Evolutionary conservation across 1,140 invertebrate species (phyloP), one percentile per base, ranked within the genome.

Genomic region (Danaus melanippus): DNA sequence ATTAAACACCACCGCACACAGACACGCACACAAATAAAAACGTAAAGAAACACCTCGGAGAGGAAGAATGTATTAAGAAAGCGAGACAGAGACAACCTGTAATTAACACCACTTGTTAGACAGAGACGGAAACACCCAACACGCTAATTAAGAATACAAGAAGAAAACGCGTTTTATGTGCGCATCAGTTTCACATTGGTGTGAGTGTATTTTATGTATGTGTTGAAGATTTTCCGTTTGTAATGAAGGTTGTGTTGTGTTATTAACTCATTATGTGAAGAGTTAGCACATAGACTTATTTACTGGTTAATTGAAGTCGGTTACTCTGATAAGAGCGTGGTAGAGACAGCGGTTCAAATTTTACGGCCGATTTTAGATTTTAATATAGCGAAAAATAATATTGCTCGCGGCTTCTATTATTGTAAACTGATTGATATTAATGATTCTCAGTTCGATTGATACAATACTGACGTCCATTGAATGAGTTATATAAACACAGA

Each of bases 1-100:
- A 86, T 86, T 86, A 86, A 84, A 84, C 80, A 84, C 78, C 79
- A 78, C 72, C 74, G 80, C 82, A 85, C 83, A 84, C 84, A 86
- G 79, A 71, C 76, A 84, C 81, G 74, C 84, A 84, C 84, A 86
- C 84, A 84, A 86, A 86, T 86, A 86, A 86, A 86, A 86, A 84
- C 79, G 70, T 78, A 81, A 86, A 86, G 84, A 86, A 86, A 84
- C 81, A 82, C 81, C 78, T 76, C 74, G 61, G 76, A 86, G 81
- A 86, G 81, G 83, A 86, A 86, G 83, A 86, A 86, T 86, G 84
- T 86, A 86, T 86, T 86, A 86, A 86, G 84, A 86, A 86, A 86
- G 81, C 77, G 76, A 17, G 84, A 86, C 50, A 62, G 79, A 61
- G 81, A 86, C 71, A 50, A 66, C 50, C 62, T 72, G 72, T 86